Base-by-base conservation (phyloP, 1,140 invertebrate species). In the Hylaeus anthracinus region DNA sequence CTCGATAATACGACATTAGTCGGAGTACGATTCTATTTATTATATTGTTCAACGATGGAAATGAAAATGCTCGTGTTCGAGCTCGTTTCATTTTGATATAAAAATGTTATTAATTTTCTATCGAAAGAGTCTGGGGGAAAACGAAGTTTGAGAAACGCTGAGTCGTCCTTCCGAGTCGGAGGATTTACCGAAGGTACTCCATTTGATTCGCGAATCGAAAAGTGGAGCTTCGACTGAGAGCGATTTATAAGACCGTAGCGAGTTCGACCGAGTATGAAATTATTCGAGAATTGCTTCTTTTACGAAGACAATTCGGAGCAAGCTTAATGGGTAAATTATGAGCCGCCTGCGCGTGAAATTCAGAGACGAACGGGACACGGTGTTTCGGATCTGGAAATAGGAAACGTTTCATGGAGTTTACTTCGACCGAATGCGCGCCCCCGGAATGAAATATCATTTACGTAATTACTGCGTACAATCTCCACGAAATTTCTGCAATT, bases 371-470 rank as follows among this genome's bases (percentile, higher is more conserved):
- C 1, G 4, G 6, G 4, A 51, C 10, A 37, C 3, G 6, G 12
- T 9, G 37, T 43, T 65, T n/a, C 10, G 48, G 3, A 3, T 48
- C 10, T 12, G 37, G 48, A 43, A 43, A 37, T 15, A 26, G 51
- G n/a, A 75, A 75, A 67, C 6, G 12, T 66, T 66, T 67, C 63
- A 1, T 6, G 72, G 48, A 37, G 56, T 67, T 66, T 10, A 14
- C 6, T 41, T 43, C 48, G 43, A 12, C 9, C 26, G 6, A 67
- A 26, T 14, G 9, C 43, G 5, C 43, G 53, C 14, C 14, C 26
- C 41, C 39, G 55, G 15, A 55, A 65, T 12, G 39, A 75, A 64
- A 69, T 48, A 58, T 76, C 55, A 41, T 76, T 39, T 10, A 14
- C 1, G 14, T 51, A 60, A 69, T 70, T 77, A 69, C 9, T 5